Base-by-base conservation (phyloP, 2,797 vertebrate species). In the Ambastaia sidthimunki region DNA sequence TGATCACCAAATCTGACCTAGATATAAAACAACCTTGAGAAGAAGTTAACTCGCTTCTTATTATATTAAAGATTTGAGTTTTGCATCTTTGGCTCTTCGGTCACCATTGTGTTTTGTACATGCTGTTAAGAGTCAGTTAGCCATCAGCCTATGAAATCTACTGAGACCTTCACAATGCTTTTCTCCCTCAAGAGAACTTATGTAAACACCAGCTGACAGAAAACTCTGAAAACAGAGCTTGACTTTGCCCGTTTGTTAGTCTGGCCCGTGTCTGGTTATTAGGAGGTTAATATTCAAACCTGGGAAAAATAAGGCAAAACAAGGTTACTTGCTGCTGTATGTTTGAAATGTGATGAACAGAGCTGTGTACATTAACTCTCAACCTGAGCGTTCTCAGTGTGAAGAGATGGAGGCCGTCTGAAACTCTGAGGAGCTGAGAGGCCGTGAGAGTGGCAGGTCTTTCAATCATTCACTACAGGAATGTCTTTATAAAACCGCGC, bases 241-340 rank as follows among this genome's bases (percentile, higher is more conserved):
- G 84, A 88, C 86, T 89, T 89, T 88, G 86, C 82, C 85, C 85
- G 85, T 88, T 73, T 15, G 75, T 83, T 74, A 55, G 83, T 84
- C 80, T 81, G 78, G 80, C 76, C 85, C 74, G 87, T 57, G 63
- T 47, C 82, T 62, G 66, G 83, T 74, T 86, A 85, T 83, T 79
- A 71, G 59, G 67, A 84, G 75, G 87, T 89, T 88, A 87, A 89
- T 89, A 84, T 88, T 88, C 88, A 89, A 89, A 67, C 85, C 83
- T 31, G 9, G 69, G 67, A 76, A 85, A 86, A 83, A 83, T 73
- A 55, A 83, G 69, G 69, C 59, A 78, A 71, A 78, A 71, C 68
- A 78, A 78, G 47, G 68, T 78, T 65, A 71, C 59, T 82, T 82
- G 68, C 71, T 74, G 79, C 54, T 44, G 71, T 78, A 55, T 82